Evolutionary conservation across 2,113 vertebrate species (phyloP).

Genomic region (Mustelus asterias): DNA sequence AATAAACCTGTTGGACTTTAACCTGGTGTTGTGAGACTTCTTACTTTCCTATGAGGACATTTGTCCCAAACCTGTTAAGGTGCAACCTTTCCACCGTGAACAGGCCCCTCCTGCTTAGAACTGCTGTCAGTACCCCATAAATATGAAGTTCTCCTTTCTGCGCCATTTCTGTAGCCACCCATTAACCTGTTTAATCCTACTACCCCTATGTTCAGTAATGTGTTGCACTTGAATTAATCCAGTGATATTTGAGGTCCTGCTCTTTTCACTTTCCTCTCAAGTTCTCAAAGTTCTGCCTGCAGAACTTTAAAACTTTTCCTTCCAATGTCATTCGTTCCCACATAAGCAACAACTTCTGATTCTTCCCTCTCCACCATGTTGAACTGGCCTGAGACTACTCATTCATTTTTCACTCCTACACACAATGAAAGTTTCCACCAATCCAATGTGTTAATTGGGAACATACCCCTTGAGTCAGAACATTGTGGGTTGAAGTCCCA

Average conservation of each 20-base stretch:
- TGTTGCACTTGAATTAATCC: too few relatives aligned
- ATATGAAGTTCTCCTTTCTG: background rate
- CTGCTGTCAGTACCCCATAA: background rate
- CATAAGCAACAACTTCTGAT: background rate
- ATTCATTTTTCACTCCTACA: background rate
- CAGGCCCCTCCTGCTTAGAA: too few relatives aligned
- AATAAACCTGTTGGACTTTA: too few relatives aligned
- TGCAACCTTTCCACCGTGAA: too few relatives aligned
- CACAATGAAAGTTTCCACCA: background rate
- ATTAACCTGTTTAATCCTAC: background rate
- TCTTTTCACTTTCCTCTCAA: background rate
- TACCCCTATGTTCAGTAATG: too few relatives aligned
- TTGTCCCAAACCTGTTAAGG: too few relatives aligned
- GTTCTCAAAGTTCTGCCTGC: too few relatives aligned
- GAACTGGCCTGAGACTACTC: background rate
- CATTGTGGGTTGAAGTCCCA: too few relatives aligned
- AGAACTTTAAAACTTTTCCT: background rate
- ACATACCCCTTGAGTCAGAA: too few relatives aligned
- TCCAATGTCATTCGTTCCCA: background rate
- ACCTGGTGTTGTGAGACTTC: too few relatives aligned
- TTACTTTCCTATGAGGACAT: background rate
- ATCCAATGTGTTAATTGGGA: background rate
- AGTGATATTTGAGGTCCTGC: background rate
- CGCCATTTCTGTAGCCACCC: background rate
- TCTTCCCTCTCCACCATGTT: background rate